Evolutionary conservation across 2,797 vertebrate genomes (phyloP), one percentile per base, ranked within the genome.

Genomic region (Antrozous pallidus): DNA sequence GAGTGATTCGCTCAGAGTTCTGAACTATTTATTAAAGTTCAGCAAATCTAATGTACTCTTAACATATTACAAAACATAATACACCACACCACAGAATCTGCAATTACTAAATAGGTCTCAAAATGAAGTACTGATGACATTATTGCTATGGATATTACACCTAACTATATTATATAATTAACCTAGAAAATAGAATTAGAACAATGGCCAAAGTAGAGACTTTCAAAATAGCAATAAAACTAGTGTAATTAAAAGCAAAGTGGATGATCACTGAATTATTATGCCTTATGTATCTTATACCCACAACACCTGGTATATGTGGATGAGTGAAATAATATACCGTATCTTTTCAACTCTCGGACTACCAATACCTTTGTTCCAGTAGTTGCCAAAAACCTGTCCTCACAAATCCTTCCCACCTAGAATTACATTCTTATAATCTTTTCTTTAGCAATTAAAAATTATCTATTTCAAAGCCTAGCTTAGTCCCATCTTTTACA

Each of bases 321-420:
- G 51, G 31, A 88, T 75, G 10, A 42, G 20, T 70, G 28, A 89
- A 93, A 90, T 36, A 95, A 91, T 8, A 71, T 5, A 88, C 26
- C 73, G 33, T 26, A 61, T 71, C 83, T 42, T 93, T 92, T 80
- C 31, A 86, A 74, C 40, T 54, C 49, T 67, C 1, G 94, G 38
- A 75, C 49, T 58, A 58, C 13, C 49, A 80, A 89, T 1, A 78
- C 20, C 16, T 80, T 92, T 85, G 81, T 61, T 88, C 84, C 31
- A 28, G 2, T 73, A 74, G 36, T 3, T 88, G 38, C 61, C 85
- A 69, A 94, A 93, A 94, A 51, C 24, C 33, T 47, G 58, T 3
- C 56, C 67, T 92, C 40, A 84, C 9, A 94, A 88, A 75, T 87
- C 94, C 89, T 96, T 89, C 69, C 86, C 51, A 91, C 24, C 40